Evolutionary conservation across 1,140 invertebrate genomes (phyloP).

Genomic region (Drosophila suzukii): DNA sequence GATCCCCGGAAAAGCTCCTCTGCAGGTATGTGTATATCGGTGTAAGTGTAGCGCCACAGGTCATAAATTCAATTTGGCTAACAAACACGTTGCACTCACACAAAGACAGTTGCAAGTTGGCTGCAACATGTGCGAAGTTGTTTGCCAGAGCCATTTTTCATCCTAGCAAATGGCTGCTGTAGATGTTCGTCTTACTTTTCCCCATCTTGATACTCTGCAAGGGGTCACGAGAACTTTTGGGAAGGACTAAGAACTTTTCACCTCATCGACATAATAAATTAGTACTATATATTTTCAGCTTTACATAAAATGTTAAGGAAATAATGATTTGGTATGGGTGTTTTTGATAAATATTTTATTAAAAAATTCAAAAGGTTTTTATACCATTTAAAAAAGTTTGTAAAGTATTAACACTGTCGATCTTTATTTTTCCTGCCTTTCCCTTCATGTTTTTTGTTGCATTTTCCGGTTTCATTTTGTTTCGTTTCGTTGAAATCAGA

Average conservation of each 20-base stretch:
- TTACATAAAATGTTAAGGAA: not conserved
- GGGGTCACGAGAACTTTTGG: not conserved
- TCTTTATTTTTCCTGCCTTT: not conserved
- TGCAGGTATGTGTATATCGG: conserved; percentile 2
- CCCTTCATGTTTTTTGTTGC: conserved; percentile 9
- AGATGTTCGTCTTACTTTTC: conserved; percentile 49
- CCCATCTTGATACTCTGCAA: conserved; percentile 28
- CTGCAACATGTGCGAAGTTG: conserved; percentile 57
- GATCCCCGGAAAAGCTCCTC: not conserved
- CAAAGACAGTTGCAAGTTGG: conserved; percentile 48
- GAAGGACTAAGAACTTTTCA: not conserved
- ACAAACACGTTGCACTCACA: conserved; percentile 66
- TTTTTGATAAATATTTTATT: no score
- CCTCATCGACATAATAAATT: not conserved
- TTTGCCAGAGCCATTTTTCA: conserved; percentile 65
- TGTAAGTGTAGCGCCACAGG: conserved; percentile 67
- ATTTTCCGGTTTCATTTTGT: conserved; percentile 19
- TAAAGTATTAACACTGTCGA: not conserved
- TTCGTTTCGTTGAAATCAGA: conserved; percentile 45
- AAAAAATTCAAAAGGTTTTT: no score
- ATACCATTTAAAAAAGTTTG: not conserved
- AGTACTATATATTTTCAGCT: no score
- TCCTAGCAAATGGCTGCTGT: conserved; percentile 40
- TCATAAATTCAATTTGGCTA: conserved; percentile 83
- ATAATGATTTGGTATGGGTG: no score